Conservation (phyloP, 92 coral and sea anemone species). For the Meandrina meandrites region DNA sequence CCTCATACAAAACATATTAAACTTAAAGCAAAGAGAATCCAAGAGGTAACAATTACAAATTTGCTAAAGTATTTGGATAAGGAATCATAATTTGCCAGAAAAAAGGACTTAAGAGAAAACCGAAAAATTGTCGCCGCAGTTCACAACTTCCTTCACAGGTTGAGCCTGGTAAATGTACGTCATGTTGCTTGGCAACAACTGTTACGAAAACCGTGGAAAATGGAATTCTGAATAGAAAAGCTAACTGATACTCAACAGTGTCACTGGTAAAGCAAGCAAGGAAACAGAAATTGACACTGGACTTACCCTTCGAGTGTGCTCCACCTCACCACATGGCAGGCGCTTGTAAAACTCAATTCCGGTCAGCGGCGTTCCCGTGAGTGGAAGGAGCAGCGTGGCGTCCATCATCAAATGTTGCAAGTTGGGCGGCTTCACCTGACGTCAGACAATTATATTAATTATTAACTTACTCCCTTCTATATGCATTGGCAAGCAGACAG, state of each 20-base stretch:
- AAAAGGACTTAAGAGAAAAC: no score
- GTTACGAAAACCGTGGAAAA: no score
- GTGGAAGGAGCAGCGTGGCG: conserved; percentile 89
- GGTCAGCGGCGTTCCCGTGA: conserved; percentile 97
- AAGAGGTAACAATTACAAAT: no score
- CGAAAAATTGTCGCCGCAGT: no score
- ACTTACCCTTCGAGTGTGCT: conserved; percentile 93
- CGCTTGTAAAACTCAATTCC: conserved; percentile 98
- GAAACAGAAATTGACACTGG: not conserved
- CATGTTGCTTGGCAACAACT: no score
- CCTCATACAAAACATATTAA: not conserved
- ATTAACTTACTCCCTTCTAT: not conserved
- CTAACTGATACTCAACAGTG: no score
- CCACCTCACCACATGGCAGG: conserved; percentile 97
- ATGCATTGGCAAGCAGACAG: not conserved
- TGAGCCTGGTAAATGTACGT: no score
- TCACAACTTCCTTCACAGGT: no score
- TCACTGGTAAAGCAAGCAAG: not conserved
- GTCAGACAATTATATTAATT: not conserved
- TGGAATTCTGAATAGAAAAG: not conserved
- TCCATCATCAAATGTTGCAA: conserved; percentile 94
- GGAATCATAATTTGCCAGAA: no score
- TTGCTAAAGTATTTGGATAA: no score
- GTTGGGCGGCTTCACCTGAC: conserved; percentile 91
- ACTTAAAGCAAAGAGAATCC: no score